phyloP scores from a whole-genome alignment of 2,113 vertebrate genomes.

The Ardeotis arabs region DNA sequence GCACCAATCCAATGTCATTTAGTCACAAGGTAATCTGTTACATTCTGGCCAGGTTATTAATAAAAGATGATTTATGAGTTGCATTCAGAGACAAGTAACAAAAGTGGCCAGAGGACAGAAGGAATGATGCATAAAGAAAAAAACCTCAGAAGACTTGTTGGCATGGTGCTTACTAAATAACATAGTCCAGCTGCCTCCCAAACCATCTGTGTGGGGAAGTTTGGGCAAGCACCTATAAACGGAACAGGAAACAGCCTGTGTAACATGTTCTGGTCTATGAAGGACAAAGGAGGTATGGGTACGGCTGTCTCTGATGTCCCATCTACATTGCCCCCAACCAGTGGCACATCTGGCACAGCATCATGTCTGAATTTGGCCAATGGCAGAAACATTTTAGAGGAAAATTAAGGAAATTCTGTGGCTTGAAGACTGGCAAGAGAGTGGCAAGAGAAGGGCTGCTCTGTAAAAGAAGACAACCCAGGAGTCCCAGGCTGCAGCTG shows the following conservation, averaged over 20 bases:
- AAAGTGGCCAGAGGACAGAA: neutral
- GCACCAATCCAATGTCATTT: neutral
- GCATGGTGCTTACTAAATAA: neutral
- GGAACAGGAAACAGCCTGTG: neutral
- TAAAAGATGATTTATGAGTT: neutral
- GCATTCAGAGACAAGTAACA: neutral
- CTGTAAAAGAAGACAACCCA: neutral
- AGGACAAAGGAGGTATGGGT: neutral
- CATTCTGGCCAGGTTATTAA: neutral
- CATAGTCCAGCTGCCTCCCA: neutral
- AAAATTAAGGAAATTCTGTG: neutral
- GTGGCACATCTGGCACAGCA: neutral
- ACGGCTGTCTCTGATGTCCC: neutral
- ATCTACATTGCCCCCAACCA: accelerated
- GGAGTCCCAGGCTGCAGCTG: neutral
- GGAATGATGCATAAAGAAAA: neutral
- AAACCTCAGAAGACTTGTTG: neutral
- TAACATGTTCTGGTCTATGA: neutral
- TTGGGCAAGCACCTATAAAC: neutral
- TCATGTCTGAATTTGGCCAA: neutral
- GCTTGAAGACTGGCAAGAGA: neutral
- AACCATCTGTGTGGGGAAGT: neutral
- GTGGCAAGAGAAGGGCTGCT: neutral
- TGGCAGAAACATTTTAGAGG: neutral
- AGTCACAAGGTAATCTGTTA: neutral